Conservation (phyloP, 2,888 invertebrate genomes). For the Sympetrum striolatum region DNA sequence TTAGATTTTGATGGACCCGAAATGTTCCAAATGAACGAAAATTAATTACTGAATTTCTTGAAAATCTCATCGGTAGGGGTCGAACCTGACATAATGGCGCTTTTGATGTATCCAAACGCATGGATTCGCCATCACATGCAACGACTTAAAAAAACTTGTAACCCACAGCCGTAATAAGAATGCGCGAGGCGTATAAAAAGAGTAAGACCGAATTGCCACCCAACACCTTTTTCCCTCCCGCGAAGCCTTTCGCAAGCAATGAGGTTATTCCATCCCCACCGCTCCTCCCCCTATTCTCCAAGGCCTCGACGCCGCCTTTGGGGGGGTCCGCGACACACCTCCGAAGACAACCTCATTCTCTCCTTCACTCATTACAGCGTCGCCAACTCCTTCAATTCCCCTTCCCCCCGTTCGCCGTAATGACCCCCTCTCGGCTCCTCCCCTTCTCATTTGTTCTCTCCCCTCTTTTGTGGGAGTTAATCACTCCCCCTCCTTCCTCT, state of each 20-base stretch:
- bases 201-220: constrained; percentile 8
- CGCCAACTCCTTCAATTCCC: background rate
- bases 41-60: too few relatives aligned
- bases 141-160: background rate
- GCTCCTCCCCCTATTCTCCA: background rate
- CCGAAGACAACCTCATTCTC: background rate
- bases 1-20: too few relatives aligned
- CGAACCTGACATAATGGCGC: too few relatives aligned
- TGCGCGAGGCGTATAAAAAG: background rate
- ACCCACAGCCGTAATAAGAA: background rate
- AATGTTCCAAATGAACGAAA: too few relatives aligned
- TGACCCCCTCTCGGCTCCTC: constrained; percentile 27
- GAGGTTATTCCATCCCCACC: constrained; percentile 1
- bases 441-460: background rate
- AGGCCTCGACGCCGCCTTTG: background rate
- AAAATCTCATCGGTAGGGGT: too few relatives aligned
- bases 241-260: background rate
- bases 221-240: background rate
- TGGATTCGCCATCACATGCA: too few relatives aligned
- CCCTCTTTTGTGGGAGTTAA: background rate
- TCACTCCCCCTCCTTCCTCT: background rate
- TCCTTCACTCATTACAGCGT: constrained; percentile 2
- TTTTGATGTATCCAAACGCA: too few relatives aligned
- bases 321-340: background rate
- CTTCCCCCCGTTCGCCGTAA: background rate